A percentile compares a stretch with the other conserved stretches of the same genome.
Conservation (phyloP, 2,888 invertebrate species). For the Malthinus flaveolus region DNA sequence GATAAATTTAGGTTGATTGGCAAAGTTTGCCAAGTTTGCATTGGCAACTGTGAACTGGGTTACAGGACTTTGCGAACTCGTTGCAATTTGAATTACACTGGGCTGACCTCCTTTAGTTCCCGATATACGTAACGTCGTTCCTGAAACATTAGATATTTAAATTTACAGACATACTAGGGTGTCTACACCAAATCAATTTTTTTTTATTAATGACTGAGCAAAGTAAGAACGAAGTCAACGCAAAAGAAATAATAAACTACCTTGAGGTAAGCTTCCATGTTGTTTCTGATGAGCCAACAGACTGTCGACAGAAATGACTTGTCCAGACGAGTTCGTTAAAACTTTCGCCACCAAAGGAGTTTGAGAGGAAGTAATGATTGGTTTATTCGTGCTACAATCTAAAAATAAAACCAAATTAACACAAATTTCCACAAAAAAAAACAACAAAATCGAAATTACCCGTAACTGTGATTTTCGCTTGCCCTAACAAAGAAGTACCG, state of each 20-base stretch:
- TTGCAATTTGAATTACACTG: conserved; percentile 58
- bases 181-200: no score
- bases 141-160: conserved; percentile 37
- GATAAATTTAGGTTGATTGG: conserved; percentile 51
- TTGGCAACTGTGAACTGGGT: conserved; percentile 58
- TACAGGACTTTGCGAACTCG: conserved; percentile 48
- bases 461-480: conserved; percentile 42
- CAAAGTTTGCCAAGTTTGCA: conserved; percentile 52
- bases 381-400: conserved; percentile 53
- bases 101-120: conserved; percentile 55
- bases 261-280: conserved; percentile 57
- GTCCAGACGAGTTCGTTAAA: conserved; percentile 68
- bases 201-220: no score
- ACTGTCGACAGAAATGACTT: conserved; percentile 64
- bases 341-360: conserved; percentile 71
- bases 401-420: conserved; percentile 31
- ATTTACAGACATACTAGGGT: not conserved
- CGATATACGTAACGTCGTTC: conserved; percentile 56
- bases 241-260: conserved; percentile 40
- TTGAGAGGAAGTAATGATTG: conserved; percentile 53
- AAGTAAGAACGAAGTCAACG: no score
- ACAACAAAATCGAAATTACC: conserved; percentile 33
- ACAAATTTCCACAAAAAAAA: conserved; percentile 9
- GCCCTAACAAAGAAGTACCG: conserved; percentile 43
- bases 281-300: conserved; percentile 60